Evolutionary conservation across 2,888 invertebrate genomes (phyloP), one percentile per base, ranked within the genome.

Genomic region (Serrognathus titanus): DNA sequence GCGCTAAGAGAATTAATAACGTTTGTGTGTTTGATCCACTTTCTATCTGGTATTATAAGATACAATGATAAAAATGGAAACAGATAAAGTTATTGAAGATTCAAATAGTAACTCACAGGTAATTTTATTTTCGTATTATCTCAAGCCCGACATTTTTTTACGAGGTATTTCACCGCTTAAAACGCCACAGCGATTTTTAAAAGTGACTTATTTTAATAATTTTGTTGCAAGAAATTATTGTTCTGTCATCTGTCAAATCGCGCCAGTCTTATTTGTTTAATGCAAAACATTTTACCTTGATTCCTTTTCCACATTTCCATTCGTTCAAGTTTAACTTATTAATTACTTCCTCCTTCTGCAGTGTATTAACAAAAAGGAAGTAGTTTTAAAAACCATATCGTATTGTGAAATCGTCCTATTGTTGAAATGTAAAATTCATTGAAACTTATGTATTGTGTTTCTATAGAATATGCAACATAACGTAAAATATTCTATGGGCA

Each of bases 31-130:
- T 43, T 43, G 43, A 58, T 58, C 58, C 51, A 58, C 58, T 63
- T 61, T 63, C 62, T 60, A 56, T 61, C 59, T 59, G 64, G 58
- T 66, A 62, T 62, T 65, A 63, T 62, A 61, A 65, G 57, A 79
- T 80, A 80, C 79, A 78, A 87, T 88, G 87, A 84, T 87, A 82
- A 89, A 90, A 86, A 92, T 92, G 92, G 92, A 92, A 86, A 92
- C 90, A 81, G 92, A 92, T 84, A 90, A 90, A 85, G 86, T 89
- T 80, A 88, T 90, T 82, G 91, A 91, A 82, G 92, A 92, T 76
- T 82, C 85, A 68, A 84, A 82, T 79, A 82, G 84, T 73, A 86
- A 84, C 81, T 81, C 83, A 73, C 86, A 87, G 84, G 87, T 85
- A 76, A 31, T 20, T 35, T 16, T 9, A 11, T 24, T 16, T 20